A percentile compares a stretch with the other conserved stretches of the same genome.
Evolutionary conservation across 2,888 invertebrate species (phyloP).

Genomic region (Melolontha melolontha): DNA sequence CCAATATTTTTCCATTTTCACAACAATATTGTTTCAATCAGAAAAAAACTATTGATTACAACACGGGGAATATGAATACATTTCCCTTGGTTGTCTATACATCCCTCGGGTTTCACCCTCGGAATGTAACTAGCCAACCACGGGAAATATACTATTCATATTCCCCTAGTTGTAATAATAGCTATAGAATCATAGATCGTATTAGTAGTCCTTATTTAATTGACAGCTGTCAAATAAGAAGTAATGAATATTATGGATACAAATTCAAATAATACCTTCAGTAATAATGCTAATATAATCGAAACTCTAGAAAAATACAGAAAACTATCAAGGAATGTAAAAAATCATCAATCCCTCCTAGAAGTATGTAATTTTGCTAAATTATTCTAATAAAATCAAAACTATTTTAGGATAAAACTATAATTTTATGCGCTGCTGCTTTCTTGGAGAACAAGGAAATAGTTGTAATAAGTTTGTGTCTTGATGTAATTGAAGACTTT

Average conservation of each 20-base stretch:
- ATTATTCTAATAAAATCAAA: background rate
- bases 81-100: too few relatives aligned
- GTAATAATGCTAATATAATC: constrained; percentile 12
- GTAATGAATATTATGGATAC: constrained; percentile 5
- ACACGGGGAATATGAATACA: too few relatives aligned
- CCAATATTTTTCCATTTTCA: too few relatives aligned
- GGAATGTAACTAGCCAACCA: too few relatives aligned
- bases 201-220: too few relatives aligned
- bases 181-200: too few relatives aligned
- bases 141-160: too few relatives aligned
- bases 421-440: constrained; percentile 53
- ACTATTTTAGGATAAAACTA: constrained; percentile 51
- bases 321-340: constrained; percentile 37
- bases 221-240: too few relatives aligned
- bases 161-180: too few relatives aligned
- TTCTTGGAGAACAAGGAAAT: constrained; percentile 51
- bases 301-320: constrained; percentile 44
- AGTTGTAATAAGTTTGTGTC: constrained; percentile 49
- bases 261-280: background rate
- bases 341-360: constrained; percentile 42
- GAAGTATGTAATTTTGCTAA: constrained; percentile 39
- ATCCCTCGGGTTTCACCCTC: too few relatives aligned
- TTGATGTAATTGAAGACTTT: constrained; percentile 55
- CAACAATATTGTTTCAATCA: too few relatives aligned
- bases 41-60: too few relatives aligned